phyloP scores from a whole-genome alignment of 2,888 invertebrate species.

The Caenorhabditis virilis region DNA sequence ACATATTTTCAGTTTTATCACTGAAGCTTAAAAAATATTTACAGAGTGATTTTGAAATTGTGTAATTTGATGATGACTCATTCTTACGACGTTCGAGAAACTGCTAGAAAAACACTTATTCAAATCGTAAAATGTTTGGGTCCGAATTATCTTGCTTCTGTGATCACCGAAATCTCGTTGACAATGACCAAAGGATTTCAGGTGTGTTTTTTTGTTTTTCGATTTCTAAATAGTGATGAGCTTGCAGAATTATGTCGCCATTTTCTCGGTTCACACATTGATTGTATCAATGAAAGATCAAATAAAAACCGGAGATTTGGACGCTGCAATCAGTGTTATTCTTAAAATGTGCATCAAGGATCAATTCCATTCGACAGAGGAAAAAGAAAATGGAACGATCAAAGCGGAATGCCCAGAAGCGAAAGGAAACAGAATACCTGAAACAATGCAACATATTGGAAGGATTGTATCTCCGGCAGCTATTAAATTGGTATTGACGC shows the following conservation, averaged over 20 bases:
- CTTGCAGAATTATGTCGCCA: constrained; percentile 81
- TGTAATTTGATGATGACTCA: constrained; percentile 89
- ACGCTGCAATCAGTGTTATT: constrained; percentile 79
- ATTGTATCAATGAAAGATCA: constrained; percentile 74
- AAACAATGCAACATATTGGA: constrained; percentile 82
- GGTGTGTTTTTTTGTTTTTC: too few relatives aligned
- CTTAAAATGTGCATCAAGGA: constrained; percentile 81
- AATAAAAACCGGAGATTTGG: constrained; percentile 82
- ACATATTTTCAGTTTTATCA: constrained; percentile 67
- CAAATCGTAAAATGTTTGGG: constrained; percentile 87
- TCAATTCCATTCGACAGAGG: constrained; percentile 85
- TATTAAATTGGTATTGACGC: constrained; percentile 32
- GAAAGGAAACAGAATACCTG: constrained; percentile 79
- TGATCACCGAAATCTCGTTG: constrained; percentile 82
- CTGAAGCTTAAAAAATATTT: constrained; percentile 4
- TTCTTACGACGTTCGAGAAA: constrained; percentile 51
- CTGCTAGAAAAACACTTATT: constrained; percentile 38
- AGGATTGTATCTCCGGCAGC: constrained; percentile 79
- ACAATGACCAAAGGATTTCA: constrained; percentile 87
- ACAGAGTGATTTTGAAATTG: constrained; percentile 74
- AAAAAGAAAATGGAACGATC: constrained; percentile 87
- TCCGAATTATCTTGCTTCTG: constrained; percentile 78
- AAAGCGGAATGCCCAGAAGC: constrained; percentile 76
- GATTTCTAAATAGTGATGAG: neutral
- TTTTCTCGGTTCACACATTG: constrained; percentile 84